Evolutionary conservation across 2,888 invertebrate species (phyloP).

Genomic region (Dermolepida albohirtum): DNA sequence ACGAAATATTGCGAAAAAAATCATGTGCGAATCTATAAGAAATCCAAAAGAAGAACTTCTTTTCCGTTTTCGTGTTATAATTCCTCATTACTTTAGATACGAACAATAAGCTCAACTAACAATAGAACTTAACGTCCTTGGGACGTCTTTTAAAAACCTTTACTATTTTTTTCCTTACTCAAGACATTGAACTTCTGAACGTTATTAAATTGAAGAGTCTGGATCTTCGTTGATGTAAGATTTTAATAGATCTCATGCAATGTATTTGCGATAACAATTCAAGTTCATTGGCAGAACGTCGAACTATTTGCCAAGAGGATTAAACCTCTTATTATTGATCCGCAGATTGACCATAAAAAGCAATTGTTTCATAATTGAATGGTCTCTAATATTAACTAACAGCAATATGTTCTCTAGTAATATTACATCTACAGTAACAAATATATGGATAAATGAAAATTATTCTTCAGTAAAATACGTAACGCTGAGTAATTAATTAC

Average conservation of each 20-base stretch:
- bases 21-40: no score
- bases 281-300: constrained; percentile 33
- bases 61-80: no score
- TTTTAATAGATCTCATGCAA: constrained; percentile 34
- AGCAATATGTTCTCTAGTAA: no score
- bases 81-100: no score
- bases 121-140: constrained; percentile 24
- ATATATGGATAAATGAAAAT: no score
- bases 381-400: no score
- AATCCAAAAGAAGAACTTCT: no score
- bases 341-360: constrained; percentile 25
- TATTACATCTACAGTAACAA: no score
- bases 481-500: no score
- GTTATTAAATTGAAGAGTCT: constrained; percentile 33
- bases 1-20: no score
- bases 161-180: constrained; percentile 20
- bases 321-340: constrained; percentile 30
- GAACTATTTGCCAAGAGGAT: constrained; percentile 19
- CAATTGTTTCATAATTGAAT: constrained; percentile 19
- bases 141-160: constrained; percentile 21
- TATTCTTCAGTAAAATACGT: no score
- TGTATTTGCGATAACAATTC: constrained; percentile 37
- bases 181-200: constrained; percentile 26
- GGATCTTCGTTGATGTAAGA: constrained; percentile 27
- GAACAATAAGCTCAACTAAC: constrained; percentile 5